Percentiles rank a stretch among this genome's conserved stretches.
Conservation (phyloP, 53 echinoderm and acorn worm genomes). For the Pentamera pediparva region DNA sequence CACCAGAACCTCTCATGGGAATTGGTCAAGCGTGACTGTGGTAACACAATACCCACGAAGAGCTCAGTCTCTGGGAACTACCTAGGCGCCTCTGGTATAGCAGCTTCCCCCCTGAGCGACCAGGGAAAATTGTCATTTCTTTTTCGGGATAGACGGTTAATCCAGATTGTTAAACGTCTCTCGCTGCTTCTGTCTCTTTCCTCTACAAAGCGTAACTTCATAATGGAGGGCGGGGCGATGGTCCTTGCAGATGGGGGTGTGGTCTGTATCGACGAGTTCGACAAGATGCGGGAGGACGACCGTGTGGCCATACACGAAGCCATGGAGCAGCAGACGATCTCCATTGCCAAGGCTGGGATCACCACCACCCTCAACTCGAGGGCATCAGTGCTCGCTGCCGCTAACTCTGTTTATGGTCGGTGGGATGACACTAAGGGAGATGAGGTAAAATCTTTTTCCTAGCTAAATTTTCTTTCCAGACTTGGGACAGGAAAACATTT, state of each 20-base stretch:
- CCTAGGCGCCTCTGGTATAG: no score
- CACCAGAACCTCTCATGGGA: no score
- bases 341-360: slow-evolving; percentile 97
- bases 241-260: slow-evolving; percentile 92
- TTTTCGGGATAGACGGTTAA: no score
- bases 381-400: slow-evolving; percentile 84
- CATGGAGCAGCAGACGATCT: slow-evolving; percentile 99
- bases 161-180: no score
- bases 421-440: slow-evolving; percentile 98
- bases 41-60: no score
- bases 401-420: slow-evolving; percentile 83
- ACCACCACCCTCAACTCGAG: slow-evolving; percentile 93
- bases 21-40: no score
- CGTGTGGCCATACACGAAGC: slow-evolving; percentile 95
- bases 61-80: no score
- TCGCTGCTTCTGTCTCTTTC: no score
- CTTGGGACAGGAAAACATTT: neutral
- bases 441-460: slow-evolving; percentile 49
- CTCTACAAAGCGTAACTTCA: slow-evolving; percentile 69
- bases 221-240: slow-evolving; percentile 97
- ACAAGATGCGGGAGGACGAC: slow-evolving; percentile 95
- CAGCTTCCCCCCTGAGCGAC: no score
- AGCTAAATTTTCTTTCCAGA: neutral
- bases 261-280: slow-evolving; percentile 95
- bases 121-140: no score